phyloP scores from a whole-genome alignment of 2,113 vertebrate genomes.

The Cavia aperea region DNA sequence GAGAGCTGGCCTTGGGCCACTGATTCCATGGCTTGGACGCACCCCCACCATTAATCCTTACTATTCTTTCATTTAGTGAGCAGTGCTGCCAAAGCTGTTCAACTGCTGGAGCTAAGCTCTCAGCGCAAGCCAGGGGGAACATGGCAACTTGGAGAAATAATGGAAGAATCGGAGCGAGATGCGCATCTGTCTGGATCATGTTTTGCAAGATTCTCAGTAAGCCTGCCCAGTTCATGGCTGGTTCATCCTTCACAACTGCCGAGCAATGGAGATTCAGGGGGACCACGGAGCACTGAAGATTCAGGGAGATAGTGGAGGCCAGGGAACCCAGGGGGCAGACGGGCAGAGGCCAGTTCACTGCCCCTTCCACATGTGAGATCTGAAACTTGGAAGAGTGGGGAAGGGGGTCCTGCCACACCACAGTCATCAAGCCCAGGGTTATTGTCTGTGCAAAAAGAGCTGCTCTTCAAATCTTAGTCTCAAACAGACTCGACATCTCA shows the following conservation, averaged over 20 bases:
- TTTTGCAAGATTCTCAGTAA: constrained; percentile 20
- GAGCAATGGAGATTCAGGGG: not conserved
- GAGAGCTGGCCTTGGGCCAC: constrained; percentile 43
- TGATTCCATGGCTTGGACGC: constrained; percentile 21
- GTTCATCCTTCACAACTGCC: not conserved
- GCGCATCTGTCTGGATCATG: not conserved
- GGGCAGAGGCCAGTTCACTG: not conserved
- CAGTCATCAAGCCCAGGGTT: not conserved
- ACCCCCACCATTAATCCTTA: constrained; percentile 46
- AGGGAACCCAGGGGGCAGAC: not conserved
- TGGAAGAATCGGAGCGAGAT: constrained; percentile 32
- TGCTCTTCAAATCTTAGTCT: not conserved
- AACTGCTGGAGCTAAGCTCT: constrained; percentile 31
- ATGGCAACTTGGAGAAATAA: constrained; percentile 40
- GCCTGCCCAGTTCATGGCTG: not conserved
- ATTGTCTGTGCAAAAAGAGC: not conserved
- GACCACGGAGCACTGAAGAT: not conserved
- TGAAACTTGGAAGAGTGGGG: not conserved
- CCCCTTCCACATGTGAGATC: not conserved
- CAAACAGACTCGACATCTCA: not conserved
- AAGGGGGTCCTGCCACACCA: not conserved
- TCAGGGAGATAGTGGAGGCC: not conserved
- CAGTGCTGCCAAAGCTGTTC: constrained; percentile 47
- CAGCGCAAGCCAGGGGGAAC: constrained; percentile 22
- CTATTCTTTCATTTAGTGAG: not conserved